A percentile compares a stretch with the other conserved stretches of the same genome.
Evolutionary conservation across 1,140 invertebrate species (phyloP).

Genomic region (Atta cephalotes): DNA sequence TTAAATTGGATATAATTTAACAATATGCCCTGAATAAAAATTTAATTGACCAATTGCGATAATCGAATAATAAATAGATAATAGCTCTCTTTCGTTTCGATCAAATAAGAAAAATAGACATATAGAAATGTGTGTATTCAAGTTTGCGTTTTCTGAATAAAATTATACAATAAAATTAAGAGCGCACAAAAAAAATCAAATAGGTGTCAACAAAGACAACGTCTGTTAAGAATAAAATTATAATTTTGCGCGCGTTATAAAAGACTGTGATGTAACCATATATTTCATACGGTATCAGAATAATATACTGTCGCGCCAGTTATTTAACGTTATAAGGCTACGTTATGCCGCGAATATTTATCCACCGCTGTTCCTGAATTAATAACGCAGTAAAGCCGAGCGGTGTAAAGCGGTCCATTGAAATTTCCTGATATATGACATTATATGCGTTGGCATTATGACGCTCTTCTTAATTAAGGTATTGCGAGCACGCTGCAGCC

Average conservation of each 20-base stretch:
- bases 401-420: conserved; percentile 60
- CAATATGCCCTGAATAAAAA: not conserved
- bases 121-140: not conserved
- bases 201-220: not conserved
- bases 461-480: conserved; percentile 65
- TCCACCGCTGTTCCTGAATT: conserved; percentile 54
- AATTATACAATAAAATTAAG: not conserved
- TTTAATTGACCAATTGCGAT: not conserved
- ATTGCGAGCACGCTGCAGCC: conserved; percentile 44
- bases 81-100: not conserved
- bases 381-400: conserved; percentile 58
- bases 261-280: not conserved
- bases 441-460: conserved; percentile 60
- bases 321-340: conserved; percentile 60
- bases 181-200: not conserved
- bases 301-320: conserved; percentile 58
- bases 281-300: conserved; percentile 39
- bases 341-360: conserved; percentile 59
- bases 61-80: conserved; percentile 9
- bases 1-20: too few species aligned
- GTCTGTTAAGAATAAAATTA: conserved; percentile 15
- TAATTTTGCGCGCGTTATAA: conserved; percentile 1
- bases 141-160: not conserved
- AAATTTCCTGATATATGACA: conserved; percentile 66
- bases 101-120: not conserved